Conservation (phyloP, 2,113 vertebrate genomes). For the Pionites leucogaster region DNA sequence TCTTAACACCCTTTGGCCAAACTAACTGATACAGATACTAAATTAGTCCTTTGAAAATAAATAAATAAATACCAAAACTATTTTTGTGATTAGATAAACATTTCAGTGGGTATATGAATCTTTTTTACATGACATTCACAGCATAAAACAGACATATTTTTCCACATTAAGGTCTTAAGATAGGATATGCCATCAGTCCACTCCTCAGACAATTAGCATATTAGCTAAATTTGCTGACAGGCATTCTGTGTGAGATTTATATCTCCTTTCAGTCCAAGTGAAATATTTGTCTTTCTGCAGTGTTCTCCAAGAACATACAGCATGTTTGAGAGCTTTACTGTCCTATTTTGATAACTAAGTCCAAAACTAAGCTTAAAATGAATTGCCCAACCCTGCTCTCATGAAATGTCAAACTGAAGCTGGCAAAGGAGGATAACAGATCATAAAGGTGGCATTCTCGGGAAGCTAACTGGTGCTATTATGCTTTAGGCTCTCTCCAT, state of each 20-base stretch:
- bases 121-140: conserved; percentile 31
- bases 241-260: conserved; percentile 62
- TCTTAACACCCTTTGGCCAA: neutral
- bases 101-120: conserved; percentile 7
- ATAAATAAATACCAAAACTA: neutral
- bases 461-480: conserved; percentile 22
- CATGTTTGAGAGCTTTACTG: conserved; percentile 61
- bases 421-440: conserved; percentile 40
- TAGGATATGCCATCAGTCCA: conserved; percentile 21
- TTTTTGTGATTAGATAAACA: conserved; percentile 29
- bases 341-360: conserved; percentile 64
- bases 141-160: neutral
- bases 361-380: conserved; percentile 60
- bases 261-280: conserved; percentile 64
- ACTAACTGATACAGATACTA: neutral
- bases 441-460: conserved; percentile 39
- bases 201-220: conserved; percentile 69
- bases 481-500: neutral
- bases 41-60: neutral
- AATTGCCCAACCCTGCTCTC: conserved; percentile 11
- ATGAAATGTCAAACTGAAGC: conserved; percentile 53
- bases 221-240: conserved; percentile 69
- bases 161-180: conserved; percentile 55
- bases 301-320: conserved; percentile 63
- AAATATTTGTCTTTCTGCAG: conserved; percentile 75